phyloP scores from a whole-genome alignment of 2,888 invertebrate species.

The Sphaerophoria rueppellii region DNA sequence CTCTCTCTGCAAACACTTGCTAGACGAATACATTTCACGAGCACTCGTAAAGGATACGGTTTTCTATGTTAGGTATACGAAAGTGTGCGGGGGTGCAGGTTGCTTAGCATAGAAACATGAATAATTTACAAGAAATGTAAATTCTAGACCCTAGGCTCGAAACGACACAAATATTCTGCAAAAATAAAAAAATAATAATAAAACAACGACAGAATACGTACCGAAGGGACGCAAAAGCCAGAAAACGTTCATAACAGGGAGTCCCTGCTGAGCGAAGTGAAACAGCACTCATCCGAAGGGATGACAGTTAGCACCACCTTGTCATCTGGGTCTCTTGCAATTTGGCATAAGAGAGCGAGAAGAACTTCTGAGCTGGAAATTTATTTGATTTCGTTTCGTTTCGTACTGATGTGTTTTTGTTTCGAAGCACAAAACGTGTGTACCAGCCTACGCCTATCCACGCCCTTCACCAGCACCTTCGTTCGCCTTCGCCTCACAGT shows the following conservation, averaged over 20 bases:
- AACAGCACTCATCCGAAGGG: slow-evolving; percentile 35
- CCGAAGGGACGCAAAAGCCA: neutral
- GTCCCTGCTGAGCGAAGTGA: slow-evolving; percentile 3
- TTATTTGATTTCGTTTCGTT: slow-evolving; percentile 56
- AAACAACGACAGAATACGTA: slow-evolving; percentile 8
- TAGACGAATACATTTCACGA: neutral
- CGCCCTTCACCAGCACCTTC: slow-evolving; percentile 21
- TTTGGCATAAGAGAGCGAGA: slow-evolving; percentile 49
- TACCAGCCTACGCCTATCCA: slow-evolving; percentile 58
- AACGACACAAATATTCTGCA: slow-evolving; percentile 4
- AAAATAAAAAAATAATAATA: slow-evolving; percentile 27
- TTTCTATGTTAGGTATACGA: neutral
- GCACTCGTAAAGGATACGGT: neutral
- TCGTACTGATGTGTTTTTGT: neutral
- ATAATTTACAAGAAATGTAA: slow-evolving; percentile 70
- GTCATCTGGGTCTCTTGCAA: slow-evolving; percentile 46
- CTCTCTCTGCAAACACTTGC: neutral
- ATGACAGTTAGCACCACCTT: slow-evolving; percentile 56
- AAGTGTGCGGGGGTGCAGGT: neutral
- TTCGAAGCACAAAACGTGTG: slow-evolving; percentile 27
- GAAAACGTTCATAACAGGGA: neutral
- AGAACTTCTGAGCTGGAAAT: slow-evolving; percentile 62
- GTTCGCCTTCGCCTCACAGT: neutral
- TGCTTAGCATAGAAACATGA: slow-evolving; percentile 47
- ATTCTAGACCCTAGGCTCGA: slow-evolving; percentile 51